A percentile compares a stretch with the other conserved stretches of the same genome.
These are phyloP conservation scores for Keiferia lycopersicella DNA, from an alignment of 2,888 invertebrate genomes.

Conservation along the genomic window DNA sequence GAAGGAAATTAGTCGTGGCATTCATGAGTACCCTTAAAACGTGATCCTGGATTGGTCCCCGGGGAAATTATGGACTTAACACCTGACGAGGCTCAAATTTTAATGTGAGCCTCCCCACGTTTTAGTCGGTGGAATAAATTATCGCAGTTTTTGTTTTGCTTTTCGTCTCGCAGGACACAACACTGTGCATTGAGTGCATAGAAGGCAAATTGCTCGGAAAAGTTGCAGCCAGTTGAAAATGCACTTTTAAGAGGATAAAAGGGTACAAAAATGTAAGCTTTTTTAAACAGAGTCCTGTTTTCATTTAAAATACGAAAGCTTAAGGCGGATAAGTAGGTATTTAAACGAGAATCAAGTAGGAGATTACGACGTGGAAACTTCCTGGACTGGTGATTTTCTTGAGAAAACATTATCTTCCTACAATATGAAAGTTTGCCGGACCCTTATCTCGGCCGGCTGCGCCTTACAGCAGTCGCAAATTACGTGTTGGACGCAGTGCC, in stretches of 20 bases:
- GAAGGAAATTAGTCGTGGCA: slow-evolving; percentile 69
- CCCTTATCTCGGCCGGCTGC: slow-evolving; percentile 43
- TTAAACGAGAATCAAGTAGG: slow-evolving; percentile 1
- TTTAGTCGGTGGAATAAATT: slow-evolving; percentile 69
- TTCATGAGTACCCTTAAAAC: slow-evolving; percentile 77
- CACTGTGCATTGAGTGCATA: slow-evolving; percentile 31
- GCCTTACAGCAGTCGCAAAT: slow-evolving; percentile 37
- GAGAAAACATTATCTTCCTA: slow-evolving; percentile 38
- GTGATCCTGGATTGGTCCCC: slow-evolving; percentile 72
- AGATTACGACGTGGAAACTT: neutral
- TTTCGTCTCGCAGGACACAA: slow-evolving; percentile 45
- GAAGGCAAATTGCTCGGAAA: slow-evolving; percentile 27
- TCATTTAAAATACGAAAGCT: neutral
- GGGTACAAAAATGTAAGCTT: neutral
- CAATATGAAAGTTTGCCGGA: slow-evolving; percentile 51
- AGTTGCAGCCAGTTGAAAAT: slow-evolving; percentile 11
- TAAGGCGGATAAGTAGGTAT: too few species aligned
- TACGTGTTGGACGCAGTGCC: slow-evolving; percentile 32
- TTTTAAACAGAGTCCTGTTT: neutral
- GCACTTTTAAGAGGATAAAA: neutral
- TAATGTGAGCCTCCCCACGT: slow-evolving; percentile 64
- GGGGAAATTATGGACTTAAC: slow-evolving; percentile 81
- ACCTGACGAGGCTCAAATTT: slow-evolving; percentile 80
- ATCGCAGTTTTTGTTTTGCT: slow-evolving; percentile 59
- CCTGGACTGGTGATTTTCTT: slow-evolving; percentile 36